A percentile compares a stretch with the other conserved stretches of the same genome.
Evolutionary conservation across 2,888 invertebrate genomes (phyloP).

Genomic region (Resseliella maxima): DNA sequence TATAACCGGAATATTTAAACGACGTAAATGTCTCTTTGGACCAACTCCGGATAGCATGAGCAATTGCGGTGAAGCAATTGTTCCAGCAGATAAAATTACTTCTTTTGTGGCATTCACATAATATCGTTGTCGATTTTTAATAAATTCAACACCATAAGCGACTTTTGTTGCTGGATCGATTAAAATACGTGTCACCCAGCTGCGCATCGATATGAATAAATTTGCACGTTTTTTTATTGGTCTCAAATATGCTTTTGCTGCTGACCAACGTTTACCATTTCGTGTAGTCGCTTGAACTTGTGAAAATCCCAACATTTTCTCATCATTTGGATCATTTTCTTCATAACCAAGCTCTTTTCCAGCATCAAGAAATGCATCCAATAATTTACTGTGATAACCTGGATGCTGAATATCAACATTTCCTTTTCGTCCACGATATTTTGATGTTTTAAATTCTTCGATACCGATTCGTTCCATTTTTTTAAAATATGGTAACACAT

Average conservation of each 20-base stretch:
- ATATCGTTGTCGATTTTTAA: slow-evolving; percentile 71
- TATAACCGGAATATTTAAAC: slow-evolving; percentile 73
- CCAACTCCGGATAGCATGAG: slow-evolving; percentile 88
- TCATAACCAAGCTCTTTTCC: slow-evolving; percentile 77
- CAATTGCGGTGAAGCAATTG: slow-evolving; percentile 86
- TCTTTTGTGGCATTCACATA: slow-evolving; percentile 75
- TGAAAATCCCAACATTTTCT: slow-evolving; percentile 74
- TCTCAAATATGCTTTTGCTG: slow-evolving; percentile 81
- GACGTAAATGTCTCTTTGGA: slow-evolving; percentile 72
- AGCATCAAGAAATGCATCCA: slow-evolving; percentile 75
- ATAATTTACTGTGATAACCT: slow-evolving; percentile 73
- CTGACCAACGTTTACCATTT: slow-evolving; percentile 80
- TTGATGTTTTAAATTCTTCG: slow-evolving; percentile 71
- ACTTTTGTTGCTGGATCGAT: slow-evolving; percentile 73
- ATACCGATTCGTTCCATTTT: slow-evolving; percentile 80
- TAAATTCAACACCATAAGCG: slow-evolving; percentile 77
- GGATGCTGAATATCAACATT: slow-evolving; percentile 77
- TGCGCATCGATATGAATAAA: slow-evolving; percentile 76
- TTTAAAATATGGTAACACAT: slow-evolving; percentile 80
- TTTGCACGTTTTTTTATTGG: slow-evolving; percentile 75
- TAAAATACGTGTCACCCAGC: slow-evolving; percentile 76
- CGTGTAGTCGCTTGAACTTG: slow-evolving; percentile 78
- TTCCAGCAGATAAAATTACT: slow-evolving; percentile 82
- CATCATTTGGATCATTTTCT: slow-evolving; percentile 79
- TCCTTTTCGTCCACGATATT: slow-evolving; percentile 76